Conservation (phyloP, 2,888 invertebrate species). For the Orthonevra nobilis region DNA sequence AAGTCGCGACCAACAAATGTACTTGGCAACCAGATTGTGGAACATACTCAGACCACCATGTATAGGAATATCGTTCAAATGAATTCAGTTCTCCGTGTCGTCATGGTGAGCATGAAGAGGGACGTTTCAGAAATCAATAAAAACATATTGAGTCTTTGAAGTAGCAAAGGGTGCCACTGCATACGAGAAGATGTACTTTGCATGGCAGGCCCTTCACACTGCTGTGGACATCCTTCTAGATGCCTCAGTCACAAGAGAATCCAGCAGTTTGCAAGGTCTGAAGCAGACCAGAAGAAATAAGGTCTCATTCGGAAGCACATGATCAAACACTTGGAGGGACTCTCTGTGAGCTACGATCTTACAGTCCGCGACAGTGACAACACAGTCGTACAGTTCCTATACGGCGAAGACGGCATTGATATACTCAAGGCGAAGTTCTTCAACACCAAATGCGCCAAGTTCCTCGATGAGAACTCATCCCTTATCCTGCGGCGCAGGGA, state of each 20-base stretch:
- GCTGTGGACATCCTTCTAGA: slow-evolving; percentile 87
- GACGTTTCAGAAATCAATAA: slow-evolving; percentile 74
- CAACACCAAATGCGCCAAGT: slow-evolving; percentile 86
- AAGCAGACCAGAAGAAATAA: slow-evolving; percentile 91
- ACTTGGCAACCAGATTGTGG: slow-evolving; percentile 82
- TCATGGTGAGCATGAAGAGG: slow-evolving; percentile 83
- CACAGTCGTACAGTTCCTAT: slow-evolving; percentile 94
- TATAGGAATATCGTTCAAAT: slow-evolving; percentile 86
- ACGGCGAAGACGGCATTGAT: slow-evolving; percentile 97
- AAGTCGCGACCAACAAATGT: slow-evolving; percentile 86
- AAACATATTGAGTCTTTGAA: slow-evolving; percentile 72
- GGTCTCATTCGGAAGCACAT: slow-evolving; percentile 98
- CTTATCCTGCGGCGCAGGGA: slow-evolving; percentile 84
- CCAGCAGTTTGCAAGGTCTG: slow-evolving; percentile 15
- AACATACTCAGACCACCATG: slow-evolving; percentile 88
- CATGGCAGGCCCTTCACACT: slow-evolving; percentile 91
- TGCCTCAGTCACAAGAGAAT: slow-evolving; percentile 77
- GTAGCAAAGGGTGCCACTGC: slow-evolving; percentile 82
- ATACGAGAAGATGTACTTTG: slow-evolving; percentile 89
- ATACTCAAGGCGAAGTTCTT: slow-evolving; percentile 93
- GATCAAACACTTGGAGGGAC: slow-evolving; percentile 99
- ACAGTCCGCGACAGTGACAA: slow-evolving; percentile 98
- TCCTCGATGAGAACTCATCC: slow-evolving; percentile 90
- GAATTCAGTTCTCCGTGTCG: slow-evolving; percentile 84
- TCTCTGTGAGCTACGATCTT: slow-evolving; percentile 94